Evolutionary conservation across 2,797 vertebrate genomes (phyloP).

Genomic region (Enteromius argenteus): DNA sequence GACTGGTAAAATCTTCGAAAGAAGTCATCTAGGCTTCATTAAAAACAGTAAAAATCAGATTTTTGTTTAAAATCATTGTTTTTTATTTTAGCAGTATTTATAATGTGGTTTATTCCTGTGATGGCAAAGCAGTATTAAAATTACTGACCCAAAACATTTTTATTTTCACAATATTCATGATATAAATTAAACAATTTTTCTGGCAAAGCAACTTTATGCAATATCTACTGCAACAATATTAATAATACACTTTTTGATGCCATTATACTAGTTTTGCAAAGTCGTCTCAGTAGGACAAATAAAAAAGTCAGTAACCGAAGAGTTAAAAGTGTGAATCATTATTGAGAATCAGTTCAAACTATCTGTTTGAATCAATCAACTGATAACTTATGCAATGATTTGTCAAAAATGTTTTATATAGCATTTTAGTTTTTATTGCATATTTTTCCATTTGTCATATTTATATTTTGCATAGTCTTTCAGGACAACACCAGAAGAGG

Average conservation of each 20-base stretch:
- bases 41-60: neutral
- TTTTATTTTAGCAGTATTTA: neutral
- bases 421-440: neutral
- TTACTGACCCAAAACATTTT: neutral
- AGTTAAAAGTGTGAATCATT: neutral
- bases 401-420: neutral
- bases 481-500: conserved; percentile 64
- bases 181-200: neutral
- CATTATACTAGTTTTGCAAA: neutral
- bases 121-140: neutral
- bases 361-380: neutral
- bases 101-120: neutral
- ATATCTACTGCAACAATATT: neutral
- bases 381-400: neutral
- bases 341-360: neutral
- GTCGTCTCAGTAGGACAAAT: neutral
- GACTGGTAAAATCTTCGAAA: neutral
- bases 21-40: neutral
- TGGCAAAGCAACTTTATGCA: neutral
- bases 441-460: neutral
- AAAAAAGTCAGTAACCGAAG: neutral
- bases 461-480: neutral
- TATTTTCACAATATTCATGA: neutral
- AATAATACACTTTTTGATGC: neutral
- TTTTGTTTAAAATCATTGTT: neutral